Evolutionary conservation across 2,888 invertebrate species (phyloP).

Genomic region (Miltochrista miniata): DNA sequence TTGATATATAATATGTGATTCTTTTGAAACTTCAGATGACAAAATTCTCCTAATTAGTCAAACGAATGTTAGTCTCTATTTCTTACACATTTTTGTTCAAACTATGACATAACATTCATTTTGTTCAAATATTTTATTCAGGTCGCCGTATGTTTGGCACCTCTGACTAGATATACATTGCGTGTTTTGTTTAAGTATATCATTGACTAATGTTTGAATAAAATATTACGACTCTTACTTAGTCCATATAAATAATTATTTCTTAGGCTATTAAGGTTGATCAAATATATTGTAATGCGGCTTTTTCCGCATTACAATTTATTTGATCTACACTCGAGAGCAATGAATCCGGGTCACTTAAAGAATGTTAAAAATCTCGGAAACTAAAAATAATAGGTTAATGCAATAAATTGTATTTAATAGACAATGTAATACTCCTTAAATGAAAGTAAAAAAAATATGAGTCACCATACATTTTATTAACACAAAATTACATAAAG

Average conservation of each 20-base stretch:
- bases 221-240: constrained; percentile 9
- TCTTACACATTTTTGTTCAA: constrained; percentile 27
- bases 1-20: background rate
- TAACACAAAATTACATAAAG: too few relatives aligned
- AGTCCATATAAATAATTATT: background rate
- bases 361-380: too few relatives aligned
- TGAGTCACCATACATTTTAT: too few relatives aligned
- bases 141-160: constrained; percentile 36
- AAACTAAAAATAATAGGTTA: too few relatives aligned
- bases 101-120: constrained; percentile 34
- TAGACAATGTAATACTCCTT: too few relatives aligned
- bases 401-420: too few relatives aligned
- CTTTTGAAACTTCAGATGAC: background rate
- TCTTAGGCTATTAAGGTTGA: too few relatives aligned
- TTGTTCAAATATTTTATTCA: constrained; percentile 35
- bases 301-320: too few relatives aligned
- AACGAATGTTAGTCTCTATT: constrained; percentile 9
- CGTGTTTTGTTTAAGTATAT: constrained; percentile 32
- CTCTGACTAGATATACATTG: constrained; percentile 23
- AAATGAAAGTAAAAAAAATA: too few relatives aligned
- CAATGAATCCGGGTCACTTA: too few relatives aligned
- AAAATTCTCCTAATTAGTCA: constrained; percentile 25
- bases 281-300: too few relatives aligned
- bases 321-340: too few relatives aligned
- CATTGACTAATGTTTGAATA: constrained; percentile 33